A percentile compares a stretch with the other conserved stretches of the same genome.
phyloP scores from a whole-genome alignment of 1,140 invertebrate species.

The Formica exsecta region DNA sequence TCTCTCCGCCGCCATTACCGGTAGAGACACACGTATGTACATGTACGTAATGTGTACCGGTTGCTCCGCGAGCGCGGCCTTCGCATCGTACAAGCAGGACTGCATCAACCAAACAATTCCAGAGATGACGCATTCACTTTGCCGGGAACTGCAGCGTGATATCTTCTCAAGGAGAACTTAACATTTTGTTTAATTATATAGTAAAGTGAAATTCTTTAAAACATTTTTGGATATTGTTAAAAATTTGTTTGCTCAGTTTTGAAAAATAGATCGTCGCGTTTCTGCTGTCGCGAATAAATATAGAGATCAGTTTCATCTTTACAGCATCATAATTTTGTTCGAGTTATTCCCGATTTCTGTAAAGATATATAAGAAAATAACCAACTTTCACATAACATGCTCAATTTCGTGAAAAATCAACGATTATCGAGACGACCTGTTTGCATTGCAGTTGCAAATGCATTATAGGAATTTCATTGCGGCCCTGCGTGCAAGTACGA shows the following conservation, averaged over 20 bases:
- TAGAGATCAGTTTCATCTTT: not conserved
- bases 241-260: not conserved
- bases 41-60: conserved; percentile 62
- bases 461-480: conserved; percentile 13
- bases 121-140: conserved; percentile 9
- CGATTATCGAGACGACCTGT: not conserved
- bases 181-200: not conserved
- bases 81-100: conserved; percentile 50
- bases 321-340: not conserved
- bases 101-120: conserved; percentile 22
- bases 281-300: not conserved
- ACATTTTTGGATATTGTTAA: too few relatives aligned
- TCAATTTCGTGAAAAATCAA: not conserved
- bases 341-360: not conserved
- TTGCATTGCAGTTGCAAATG: conserved; percentile 11
- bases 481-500: conserved; percentile 50
- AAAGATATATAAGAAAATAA: not conserved
- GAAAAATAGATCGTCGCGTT: not conserved
- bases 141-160: not conserved
- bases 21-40: conserved; percentile 62
- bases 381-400: not conserved
- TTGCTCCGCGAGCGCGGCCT: conserved; percentile 38
- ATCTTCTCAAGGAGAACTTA: not conserved
- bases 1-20: conserved; percentile 62
- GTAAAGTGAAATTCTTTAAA: not conserved